A percentile compares a stretch with the other conserved stretches of the same genome.
phyloP scores from a whole-genome alignment of 2,113 vertebrate species.

The Alaudala cheleensis region DNA sequence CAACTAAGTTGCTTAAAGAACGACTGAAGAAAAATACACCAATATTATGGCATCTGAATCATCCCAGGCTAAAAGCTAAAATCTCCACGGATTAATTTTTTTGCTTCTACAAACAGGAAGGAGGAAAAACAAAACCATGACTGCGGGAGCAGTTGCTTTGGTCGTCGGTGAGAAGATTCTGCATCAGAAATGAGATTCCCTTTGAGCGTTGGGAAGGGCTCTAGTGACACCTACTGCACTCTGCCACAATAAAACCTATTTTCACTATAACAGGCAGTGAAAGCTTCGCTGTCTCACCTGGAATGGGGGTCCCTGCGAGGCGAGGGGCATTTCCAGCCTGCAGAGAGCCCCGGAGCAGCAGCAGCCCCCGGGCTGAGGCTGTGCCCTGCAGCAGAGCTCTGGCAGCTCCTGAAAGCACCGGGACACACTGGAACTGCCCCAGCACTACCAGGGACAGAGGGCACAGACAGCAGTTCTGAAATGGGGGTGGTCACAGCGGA shows the following conservation, averaged over 20 bases:
- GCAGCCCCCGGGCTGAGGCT: neutral
- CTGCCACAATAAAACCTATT: too few relatives aligned
- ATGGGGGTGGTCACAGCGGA: neutral
- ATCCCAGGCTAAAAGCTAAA: neutral
- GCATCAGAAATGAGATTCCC: neutral
- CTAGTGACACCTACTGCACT: slow-evolving; percentile 69
- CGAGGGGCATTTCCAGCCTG: neutral
- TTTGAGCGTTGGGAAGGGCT: slow-evolving; percentile 9
- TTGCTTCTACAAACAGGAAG: neutral
- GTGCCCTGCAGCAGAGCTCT: fast-evolving
- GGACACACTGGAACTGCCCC: neutral
- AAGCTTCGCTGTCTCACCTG: neutral
- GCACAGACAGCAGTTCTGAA: fast-evolving
- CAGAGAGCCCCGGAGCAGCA: neutral
- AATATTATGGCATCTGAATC: neutral
- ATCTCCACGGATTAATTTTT: neutral
- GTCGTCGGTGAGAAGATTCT: neutral
- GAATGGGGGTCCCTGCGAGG: fast-evolving
- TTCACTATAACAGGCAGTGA: fast-evolving
- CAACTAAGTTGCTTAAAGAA: neutral
- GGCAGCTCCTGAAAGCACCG: neutral
- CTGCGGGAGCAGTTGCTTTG: neutral
- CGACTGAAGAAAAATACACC: neutral
- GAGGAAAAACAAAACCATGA: neutral
- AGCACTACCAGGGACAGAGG: neutral